Percentiles rank a stretch among this genome's conserved stretches.
Evolutionary conservation across 2,888 invertebrate genomes (phyloP).

Genomic region (Dasypolia templi): DNA sequence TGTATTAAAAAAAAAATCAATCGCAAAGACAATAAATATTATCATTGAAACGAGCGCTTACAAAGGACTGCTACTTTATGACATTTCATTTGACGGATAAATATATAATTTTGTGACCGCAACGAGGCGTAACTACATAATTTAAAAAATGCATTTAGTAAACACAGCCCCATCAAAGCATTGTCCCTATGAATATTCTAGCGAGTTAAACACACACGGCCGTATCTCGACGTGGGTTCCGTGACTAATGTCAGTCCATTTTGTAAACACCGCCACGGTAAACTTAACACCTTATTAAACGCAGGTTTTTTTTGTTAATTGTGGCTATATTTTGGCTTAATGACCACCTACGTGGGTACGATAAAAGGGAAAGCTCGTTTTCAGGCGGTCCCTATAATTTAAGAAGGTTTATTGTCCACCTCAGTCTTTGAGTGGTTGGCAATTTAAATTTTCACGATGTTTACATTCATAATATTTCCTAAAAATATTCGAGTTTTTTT

Average conservation of each 20-base stretch:
- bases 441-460: slow-evolving; percentile 69
- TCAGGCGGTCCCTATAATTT: slow-evolving; percentile 80
- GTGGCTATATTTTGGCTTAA: slow-evolving; percentile 87
- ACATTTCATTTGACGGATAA: too few relatives aligned
- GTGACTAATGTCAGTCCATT: slow-evolving; percentile 83
- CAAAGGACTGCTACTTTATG: too few relatives aligned
- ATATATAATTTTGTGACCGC: neutral
- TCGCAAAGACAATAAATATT: neutral
- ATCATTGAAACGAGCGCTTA: neutral
- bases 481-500: slow-evolving; percentile 15
- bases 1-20: neutral
- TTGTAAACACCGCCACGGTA: slow-evolving; percentile 80
- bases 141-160: slow-evolving; percentile 22
- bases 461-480: slow-evolving; percentile 67
- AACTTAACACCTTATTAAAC: slow-evolving; percentile 89
- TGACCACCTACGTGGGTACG: slow-evolving; percentile 83
- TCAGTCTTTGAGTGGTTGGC: slow-evolving; percentile 75
- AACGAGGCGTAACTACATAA: neutral
- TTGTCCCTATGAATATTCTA: slow-evolving; percentile 59
- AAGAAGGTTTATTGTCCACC: slow-evolving; percentile 82
- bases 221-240: slow-evolving; percentile 67
- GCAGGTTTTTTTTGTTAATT: slow-evolving; percentile 89
- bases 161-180: slow-evolving; percentile 37
- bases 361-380: slow-evolving; percentile 85
- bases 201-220: slow-evolving; percentile 55